Conservation (phyloP, 2,797 vertebrate species). For the Avahi laniger region DNA sequence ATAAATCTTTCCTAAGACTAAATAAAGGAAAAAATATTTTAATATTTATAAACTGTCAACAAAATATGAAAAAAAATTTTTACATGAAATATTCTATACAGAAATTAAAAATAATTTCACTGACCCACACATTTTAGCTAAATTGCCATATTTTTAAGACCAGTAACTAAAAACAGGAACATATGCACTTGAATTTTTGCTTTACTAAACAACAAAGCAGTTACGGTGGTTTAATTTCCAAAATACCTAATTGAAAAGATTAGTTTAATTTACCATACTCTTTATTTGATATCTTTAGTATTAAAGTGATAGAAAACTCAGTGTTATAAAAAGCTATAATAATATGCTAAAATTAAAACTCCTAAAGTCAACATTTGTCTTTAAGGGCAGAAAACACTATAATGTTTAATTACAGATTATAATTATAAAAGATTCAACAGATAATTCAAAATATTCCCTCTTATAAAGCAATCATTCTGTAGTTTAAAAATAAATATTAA, state of each 20-base stretch:
- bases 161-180: conserved; percentile 37
- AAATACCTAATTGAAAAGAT: conserved; percentile 70
- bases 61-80: conserved; percentile 49
- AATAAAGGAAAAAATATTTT: conserved; percentile 73
- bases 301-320: conserved; percentile 70
- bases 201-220: conserved; percentile 71
- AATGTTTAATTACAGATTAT: conserved; percentile 62
- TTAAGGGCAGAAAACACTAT: conserved; percentile 67
- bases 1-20: conserved; percentile 84
- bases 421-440: conserved; percentile 66
- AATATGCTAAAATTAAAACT: conserved; percentile 65
- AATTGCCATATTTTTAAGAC: conserved; percentile 24
- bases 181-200: conserved; percentile 57
- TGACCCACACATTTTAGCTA: not conserved
- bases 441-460: conserved; percentile 72
- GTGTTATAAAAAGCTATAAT: conserved; percentile 71
- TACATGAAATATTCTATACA: conserved; percentile 66
- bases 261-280: conserved; percentile 53
- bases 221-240: conserved; percentile 62
- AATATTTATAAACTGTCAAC: conserved; percentile 76
- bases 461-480: conserved; percentile 67
- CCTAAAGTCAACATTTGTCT: conserved; percentile 51
- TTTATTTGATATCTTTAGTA: conserved; percentile 62
- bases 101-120: conserved; percentile 54
- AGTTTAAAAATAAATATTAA: conserved; percentile 52